Conservation (phyloP, 2,113 vertebrate genomes). For the Eulemur rufifrons region DNA sequence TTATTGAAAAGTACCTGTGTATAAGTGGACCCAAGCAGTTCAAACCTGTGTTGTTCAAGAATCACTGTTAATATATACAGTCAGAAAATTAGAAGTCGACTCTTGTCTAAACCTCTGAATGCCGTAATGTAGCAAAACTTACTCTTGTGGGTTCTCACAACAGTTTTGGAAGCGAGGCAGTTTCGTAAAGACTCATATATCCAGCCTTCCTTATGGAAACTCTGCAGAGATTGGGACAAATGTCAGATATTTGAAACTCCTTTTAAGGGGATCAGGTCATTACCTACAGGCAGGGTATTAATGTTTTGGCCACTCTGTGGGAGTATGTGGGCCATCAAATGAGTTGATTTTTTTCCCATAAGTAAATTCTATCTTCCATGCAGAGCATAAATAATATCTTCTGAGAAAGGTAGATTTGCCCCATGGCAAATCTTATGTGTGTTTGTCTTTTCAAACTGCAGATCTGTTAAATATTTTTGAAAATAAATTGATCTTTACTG, state of each 20-base stretch:
- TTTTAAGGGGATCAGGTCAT: background rate
- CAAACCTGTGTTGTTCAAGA: background rate
- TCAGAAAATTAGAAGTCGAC: background rate
- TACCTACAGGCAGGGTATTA: background rate
- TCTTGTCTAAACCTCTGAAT: background rate
- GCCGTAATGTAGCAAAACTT: background rate
- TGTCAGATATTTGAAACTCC: background rate
- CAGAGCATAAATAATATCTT: background rate
- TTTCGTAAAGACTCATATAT: background rate
- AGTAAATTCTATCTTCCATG: background rate
- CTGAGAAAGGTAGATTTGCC: background rate
- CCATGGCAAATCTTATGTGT: background rate
- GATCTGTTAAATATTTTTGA: background rate
- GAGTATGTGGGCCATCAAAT: background rate
- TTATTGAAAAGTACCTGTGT: background rate
- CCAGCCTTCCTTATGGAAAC: background rate
- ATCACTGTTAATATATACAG: too few relatives aligned
- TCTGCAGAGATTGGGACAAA: background rate
- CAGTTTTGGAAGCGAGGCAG: background rate
- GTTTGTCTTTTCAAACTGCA: background rate
- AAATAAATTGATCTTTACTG: background rate
- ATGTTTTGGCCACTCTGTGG: background rate
- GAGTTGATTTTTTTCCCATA: background rate
- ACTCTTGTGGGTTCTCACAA: background rate
- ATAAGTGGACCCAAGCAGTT: background rate